These are phyloP conservation scores for Platalea minor DNA, from an alignment of 2,797 vertebrate species.

Conservation along the genomic window DNA sequence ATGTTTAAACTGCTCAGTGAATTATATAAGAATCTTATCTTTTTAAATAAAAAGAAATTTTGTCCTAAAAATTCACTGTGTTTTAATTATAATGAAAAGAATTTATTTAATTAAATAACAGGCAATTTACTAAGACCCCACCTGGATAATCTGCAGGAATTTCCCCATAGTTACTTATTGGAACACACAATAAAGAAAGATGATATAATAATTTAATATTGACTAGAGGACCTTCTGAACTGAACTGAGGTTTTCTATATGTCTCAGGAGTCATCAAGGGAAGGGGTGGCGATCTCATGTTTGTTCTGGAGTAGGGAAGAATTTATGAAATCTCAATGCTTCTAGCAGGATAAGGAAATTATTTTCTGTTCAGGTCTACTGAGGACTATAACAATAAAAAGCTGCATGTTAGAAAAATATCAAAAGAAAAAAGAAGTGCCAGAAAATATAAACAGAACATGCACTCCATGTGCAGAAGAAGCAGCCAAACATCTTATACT, in stretches of 20 bases:
- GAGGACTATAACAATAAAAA: neutral
- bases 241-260: neutral
- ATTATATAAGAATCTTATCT: neutral
- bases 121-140: neutral
- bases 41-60: neutral
- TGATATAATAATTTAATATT: neutral
- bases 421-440: neutral
- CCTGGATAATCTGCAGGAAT: neutral
- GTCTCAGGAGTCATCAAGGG: neutral
- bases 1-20: neutral
- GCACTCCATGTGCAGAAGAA: neutral
- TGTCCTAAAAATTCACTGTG: neutral
- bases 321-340: neutral
- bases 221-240: neutral
- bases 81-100: neutral
- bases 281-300: neutral
- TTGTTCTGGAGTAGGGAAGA: neutral
- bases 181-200: neutral
- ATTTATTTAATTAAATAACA: neutral
- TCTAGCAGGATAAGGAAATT: neutral
- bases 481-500: neutral
- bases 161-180: neutral
- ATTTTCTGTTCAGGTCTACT: neutral
- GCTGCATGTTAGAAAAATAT: neutral
- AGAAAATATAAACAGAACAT: neutral